Base-by-base conservation (phyloP, 2,797 vertebrate genomes). In the Acanthopagrus latus region DNA sequence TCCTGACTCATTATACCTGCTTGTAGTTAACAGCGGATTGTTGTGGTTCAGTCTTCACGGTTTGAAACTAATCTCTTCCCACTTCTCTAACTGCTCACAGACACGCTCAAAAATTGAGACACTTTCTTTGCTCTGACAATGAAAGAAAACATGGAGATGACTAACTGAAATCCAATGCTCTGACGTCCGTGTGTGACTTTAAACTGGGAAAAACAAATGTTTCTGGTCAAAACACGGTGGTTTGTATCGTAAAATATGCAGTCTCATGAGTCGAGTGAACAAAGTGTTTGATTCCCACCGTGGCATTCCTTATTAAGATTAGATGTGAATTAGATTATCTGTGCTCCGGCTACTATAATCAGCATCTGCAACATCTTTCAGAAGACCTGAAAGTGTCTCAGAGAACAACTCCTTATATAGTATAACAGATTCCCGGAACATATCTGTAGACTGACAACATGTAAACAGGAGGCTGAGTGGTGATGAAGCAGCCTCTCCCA, bases 1-100 rank as follows among this genome's bases (percentile, higher is more conserved):
- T 20, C 46, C 48, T 85, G 82, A 86, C 44, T 88, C 78, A 74
- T 56, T 54, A 43, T 51, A 78, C 44, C 54, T 50, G 57, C 4
- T 71, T 86, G 60, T 46, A 51, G 59, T 82, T 74, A 78, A 33
- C 70, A 75, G 56, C 29, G 33, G 14, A 38, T 5, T 63, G 56
- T 50, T 77, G 70, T 46, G 46, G 23, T 54, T 27, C 52, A 6
- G 64, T 60, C 25, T 46, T 44, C 33, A 18, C 33, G 33, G 17
- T 50, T 23, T 27, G 5, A 75, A 65, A 68, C 6, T 0, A 55
- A 58, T 68, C 18, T 46, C 29, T 68, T 51, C 14, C 59, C n/a
- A 38, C 57, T 23, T 55, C 20, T 43, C 9, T 68, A 57, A 72
- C 27, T 71, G 25, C 23, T 47, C 14, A n/a, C 46, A 69, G 33